Percentiles rank a stretch among this genome's conserved stretches.
phyloP scores from a whole-genome alignment of 1,140 invertebrate genomes.

The Aphaenogaster floridana region DNA sequence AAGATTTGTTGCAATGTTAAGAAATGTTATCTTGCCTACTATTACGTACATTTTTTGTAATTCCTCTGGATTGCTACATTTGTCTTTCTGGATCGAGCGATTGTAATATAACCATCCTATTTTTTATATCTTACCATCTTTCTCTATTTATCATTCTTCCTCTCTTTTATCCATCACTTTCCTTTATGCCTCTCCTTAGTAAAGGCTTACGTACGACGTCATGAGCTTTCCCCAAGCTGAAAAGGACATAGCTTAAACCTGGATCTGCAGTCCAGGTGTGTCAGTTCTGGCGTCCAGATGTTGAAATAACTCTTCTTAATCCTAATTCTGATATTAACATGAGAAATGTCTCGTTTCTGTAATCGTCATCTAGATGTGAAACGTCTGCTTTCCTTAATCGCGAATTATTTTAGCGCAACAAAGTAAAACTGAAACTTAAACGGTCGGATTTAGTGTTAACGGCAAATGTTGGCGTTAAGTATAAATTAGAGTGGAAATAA shows the following conservation, averaged over 20 bases:
- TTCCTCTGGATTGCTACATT: background rate
- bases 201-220: background rate
- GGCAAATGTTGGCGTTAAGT: background rate
- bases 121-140: background rate
- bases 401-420: background rate
- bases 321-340: background rate
- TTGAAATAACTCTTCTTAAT: conserved; percentile 19
- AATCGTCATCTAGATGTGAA: background rate
- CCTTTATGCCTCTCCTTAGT: background rate
- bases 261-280: conserved; percentile 19
- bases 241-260: background rate
- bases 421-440: background rate
- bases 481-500: background rate
- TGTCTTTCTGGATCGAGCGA: background rate
- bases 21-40: background rate
- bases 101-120: background rate
- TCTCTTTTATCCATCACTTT: background rate
- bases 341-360: background rate
- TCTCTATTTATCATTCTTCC: background rate
- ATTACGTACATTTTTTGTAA: background rate
- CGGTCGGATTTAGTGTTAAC: background rate
- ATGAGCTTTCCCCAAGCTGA: background rate
- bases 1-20: background rate
- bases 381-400: background rate
- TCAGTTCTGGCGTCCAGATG: conserved; percentile 23